Base-by-base conservation (phyloP, 1,140 invertebrate genomes). In the Drosophila biarmipes region DNA sequence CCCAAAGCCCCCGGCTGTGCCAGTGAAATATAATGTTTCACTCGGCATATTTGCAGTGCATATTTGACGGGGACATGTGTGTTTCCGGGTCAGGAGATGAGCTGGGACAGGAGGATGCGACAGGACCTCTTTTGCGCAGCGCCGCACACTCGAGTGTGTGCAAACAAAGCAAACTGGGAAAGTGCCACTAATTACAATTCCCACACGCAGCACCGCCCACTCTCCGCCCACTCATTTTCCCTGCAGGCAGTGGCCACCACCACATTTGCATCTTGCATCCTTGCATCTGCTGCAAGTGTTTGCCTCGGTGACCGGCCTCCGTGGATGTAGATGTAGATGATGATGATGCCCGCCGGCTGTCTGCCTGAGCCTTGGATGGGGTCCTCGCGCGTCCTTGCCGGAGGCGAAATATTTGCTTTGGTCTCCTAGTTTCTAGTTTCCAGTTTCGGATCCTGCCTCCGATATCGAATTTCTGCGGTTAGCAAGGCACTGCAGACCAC, bases 151-250 rank as follows among this genome's bases (percentile, higher is more conserved):
- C 78, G 80, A 89, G 78, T 86, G 78, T 78, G 79, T 57, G 78
- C 84, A 89, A 86, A 89, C 84, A 86, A 82, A 78, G 84, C 59
- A 52, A 87, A 66, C 78, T 87, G 84, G 84, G 84, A 82, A 89
- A 86, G 84, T 78, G 84, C 84, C 81, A 89, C 81, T 89, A 86
- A 86, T 86, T 86, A 86, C 81, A 86, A 89, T 86, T 86, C 81
- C 68, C 74, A 78, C 53, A 75, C 82, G 66, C 61, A 64, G 52
- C 35, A 54, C n/a, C 40, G 12, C 48, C 49, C 19, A 10, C 45
- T 14, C 38, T n/a, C 40, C 46, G n/a, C 45, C 21, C 10, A 31
- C 38, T 51, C 17, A 19, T 49, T 54, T 37, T 19, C 43, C 5
- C 37, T 3, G 43, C 43, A 24, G 43, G 19, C 43, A 24, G 38